Base-by-base conservation (phyloP, 2,888 invertebrate genomes). In the Xylocampa areola region DNA sequence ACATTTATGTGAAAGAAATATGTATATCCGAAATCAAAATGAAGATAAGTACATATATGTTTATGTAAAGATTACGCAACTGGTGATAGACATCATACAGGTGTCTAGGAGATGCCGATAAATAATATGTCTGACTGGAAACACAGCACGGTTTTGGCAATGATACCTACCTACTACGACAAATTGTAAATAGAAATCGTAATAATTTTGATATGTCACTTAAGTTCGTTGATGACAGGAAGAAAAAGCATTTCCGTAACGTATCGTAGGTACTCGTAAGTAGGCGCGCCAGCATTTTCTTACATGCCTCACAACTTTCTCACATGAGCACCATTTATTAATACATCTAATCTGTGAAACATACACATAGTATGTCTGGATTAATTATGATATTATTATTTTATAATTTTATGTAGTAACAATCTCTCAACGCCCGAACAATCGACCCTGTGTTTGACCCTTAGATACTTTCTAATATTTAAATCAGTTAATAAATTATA, bases 131-230 rank as follows among this genome's bases (percentile, higher is more conserved):
- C 50, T 41, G 43, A 54, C 49, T 43, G 41, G 60, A 65, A 59
- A 65, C 57, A 60, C 33, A 39, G 40, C 44, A 40, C 45, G 39
- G 33, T 65, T 67, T 73, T 76, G 76, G 73, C 76, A 76, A 63
- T 58, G 66, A 58, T 45, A 58, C 44, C 49, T 45, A 58, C 44
- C 49, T 36, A 60, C 58, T 68, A 65, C 48, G 35, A 48, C 29
- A 55, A 43, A 57, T 59, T 36, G 32, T 45, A 64, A 59, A 70
- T 70, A 52, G 54, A 57, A 59, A 50, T 40, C 29, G 50, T 44
- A 52, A 64, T 63, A 44, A 73, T 52, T 41, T 53, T 41, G 35
- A 61, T 52, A 47, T 49, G 40, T 43, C 32, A 60, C 44, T 55
- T 35, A 52, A 30, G 37, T 51, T 17, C 17, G 23, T 35, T 36